Conservation (phyloP, 2,888 invertebrate species). For the Netelia inedita region DNA sequence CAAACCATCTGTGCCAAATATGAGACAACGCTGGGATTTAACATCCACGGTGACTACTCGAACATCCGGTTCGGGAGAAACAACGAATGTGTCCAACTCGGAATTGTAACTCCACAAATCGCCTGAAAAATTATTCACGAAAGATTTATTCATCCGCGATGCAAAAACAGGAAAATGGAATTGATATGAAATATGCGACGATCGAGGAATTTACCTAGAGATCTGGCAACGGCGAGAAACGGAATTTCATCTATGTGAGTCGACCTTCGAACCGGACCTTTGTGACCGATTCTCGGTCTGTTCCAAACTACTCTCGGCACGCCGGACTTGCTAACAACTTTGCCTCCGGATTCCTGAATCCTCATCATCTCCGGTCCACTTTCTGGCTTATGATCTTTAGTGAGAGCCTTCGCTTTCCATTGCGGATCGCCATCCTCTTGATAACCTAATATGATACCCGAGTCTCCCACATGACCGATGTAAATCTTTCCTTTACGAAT, state of each 20-base stretch:
- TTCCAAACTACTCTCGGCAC: slow-evolving; percentile 99
- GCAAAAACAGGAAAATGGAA: neutral
- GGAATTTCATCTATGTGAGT: slow-evolving; percentile 97
- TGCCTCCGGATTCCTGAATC: slow-evolving; percentile 93
- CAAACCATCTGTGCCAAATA: slow-evolving; percentile 98
- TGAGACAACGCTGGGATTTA: slow-evolving; percentile 90
- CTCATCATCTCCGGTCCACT: slow-evolving; percentile 92
- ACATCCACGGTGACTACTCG: slow-evolving; percentile 92
- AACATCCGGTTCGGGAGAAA: slow-evolving; percentile 99
- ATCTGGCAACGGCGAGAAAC: slow-evolving; percentile 97
- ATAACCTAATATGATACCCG: slow-evolving; percentile 95
- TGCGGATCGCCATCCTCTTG: slow-evolving; percentile 89
- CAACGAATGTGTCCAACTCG: slow-evolving; percentile 95
- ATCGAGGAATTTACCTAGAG: slow-evolving; percentile 88
- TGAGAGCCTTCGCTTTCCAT: slow-evolving; percentile 94
- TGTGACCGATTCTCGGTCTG: slow-evolving; percentile 93
- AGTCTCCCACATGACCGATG: slow-evolving; percentile 99
- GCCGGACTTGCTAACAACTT: slow-evolving; percentile 92
- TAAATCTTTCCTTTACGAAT: slow-evolving; percentile 97
- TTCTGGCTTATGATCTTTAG: slow-evolving; percentile 98
- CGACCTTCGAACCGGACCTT: slow-evolving; percentile 95
- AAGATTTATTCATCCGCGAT: neutral
- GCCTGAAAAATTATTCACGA: slow-evolving; percentile 85
- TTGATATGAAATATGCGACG: slow-evolving; percentile 25
- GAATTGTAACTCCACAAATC: slow-evolving; percentile 99